Evolutionary conservation across 1,140 invertebrate genomes (phyloP), one percentile per base, ranked within the genome.

Genomic region (Latrodectus geometricus): DNA sequence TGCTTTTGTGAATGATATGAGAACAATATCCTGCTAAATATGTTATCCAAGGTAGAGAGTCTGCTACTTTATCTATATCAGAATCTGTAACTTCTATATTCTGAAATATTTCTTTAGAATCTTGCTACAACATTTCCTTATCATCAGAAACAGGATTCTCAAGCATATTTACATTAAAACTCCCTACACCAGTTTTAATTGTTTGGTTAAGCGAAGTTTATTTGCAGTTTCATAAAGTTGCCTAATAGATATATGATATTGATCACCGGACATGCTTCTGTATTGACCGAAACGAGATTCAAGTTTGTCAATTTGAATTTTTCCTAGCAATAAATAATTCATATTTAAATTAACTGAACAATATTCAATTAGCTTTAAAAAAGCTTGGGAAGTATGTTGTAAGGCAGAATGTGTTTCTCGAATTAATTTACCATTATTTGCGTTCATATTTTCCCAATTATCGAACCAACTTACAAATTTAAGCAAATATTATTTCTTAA

Each of bases 401-500:
- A 74, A 52, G 4, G 72, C 7, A 11, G 49, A 74, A 74, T 74
- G 12, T 11, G 72, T 23, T n/a, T n/a, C n/a, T n/a, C n/a, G n/a
- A n/a, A n/a, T n/a, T n/a, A n/a, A n/a, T n/a, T n/a, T n/a, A n/a
- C n/a, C 72, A 74, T 48, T 74, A 52, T 74, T 23, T 12, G 15
- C 1, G 12, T 74, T 50, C 72, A 54, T 48, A 1, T 12, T 49
- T 49, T 54, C 15, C 72, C 72, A 74, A 12, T 14, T 23, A 74
- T 74, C n/a, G 3, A 74, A 74, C 72, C 72, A 74, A 52, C 5
- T n/a, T 48, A 74, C 4, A 49, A 74, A 49, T 74, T 74, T 74
- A 49, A 12, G 9, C 49, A 74, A 74, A 74, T 54, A 74, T 74
- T 11, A 2, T 12, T 49, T 52, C n/a, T 49, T 74, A 20, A 49